Evolutionary conservation across 2,888 invertebrate species (phyloP).

Genomic region (Leptothorax acervorum): DNA sequence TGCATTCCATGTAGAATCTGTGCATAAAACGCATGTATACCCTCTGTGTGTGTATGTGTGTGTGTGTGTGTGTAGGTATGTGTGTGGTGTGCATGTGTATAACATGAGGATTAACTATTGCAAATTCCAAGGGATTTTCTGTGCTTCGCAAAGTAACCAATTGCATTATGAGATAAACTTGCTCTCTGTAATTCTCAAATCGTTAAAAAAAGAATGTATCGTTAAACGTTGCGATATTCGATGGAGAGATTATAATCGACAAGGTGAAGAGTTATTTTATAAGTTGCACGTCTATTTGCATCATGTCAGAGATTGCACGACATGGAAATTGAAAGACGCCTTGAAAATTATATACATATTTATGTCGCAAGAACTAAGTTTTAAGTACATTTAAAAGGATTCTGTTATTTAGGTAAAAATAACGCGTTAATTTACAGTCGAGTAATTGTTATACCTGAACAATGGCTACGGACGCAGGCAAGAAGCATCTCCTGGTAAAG

Average conservation of each 20-base stretch:
- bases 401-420: background rate
- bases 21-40: conserved; percentile 23
- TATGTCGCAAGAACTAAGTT: background rate
- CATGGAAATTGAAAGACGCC: background rate
- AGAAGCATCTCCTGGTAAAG: background rate
- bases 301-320: background rate
- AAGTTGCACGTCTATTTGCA: background rate
- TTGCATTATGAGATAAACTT: background rate
- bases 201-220: background rate
- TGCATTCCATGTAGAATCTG: conserved; percentile 17
- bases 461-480: background rate
- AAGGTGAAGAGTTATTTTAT: background rate
- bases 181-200: background rate
- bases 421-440: background rate
- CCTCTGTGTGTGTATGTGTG: too few species aligned
- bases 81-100: background rate
- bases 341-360: background rate
- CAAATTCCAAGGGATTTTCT: conserved; percentile 39
- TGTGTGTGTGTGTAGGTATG: too few species aligned
- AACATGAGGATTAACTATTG: conserved; percentile 36
- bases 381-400: background rate
- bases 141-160: conserved; percentile 13
- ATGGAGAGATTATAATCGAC: background rate
- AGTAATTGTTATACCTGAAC: background rate
- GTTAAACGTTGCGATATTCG: background rate